phyloP scores from a whole-genome alignment of 1,140 invertebrate genomes.

The Diuraphis noxia region DNA sequence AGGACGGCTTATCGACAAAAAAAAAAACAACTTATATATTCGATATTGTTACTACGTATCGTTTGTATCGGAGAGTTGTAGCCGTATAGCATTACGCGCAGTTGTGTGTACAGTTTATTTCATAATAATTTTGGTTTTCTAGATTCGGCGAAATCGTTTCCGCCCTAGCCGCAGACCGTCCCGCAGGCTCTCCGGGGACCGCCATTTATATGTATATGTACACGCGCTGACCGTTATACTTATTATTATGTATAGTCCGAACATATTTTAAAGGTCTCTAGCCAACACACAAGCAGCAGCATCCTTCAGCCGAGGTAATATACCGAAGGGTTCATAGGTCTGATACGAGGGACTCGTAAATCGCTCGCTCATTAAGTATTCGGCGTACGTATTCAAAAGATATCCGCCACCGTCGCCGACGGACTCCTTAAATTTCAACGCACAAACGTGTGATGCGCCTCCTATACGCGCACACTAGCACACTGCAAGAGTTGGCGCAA shows the following conservation, averaged over 20 bases:
- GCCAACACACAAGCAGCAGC: background rate
- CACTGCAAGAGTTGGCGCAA: background rate
- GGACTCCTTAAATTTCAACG: constrained; percentile 50
- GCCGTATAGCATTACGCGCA: background rate
- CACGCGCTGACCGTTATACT: background rate
- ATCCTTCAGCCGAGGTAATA: background rate
- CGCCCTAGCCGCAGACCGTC: background rate
- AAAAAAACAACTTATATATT: too few species aligned
- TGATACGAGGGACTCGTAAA: constrained; percentile 37
- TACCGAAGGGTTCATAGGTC: constrained; percentile 10
- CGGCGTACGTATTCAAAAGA: constrained; percentile 44
- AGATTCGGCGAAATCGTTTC: background rate
- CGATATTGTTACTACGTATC: background rate
- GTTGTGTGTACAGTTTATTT: background rate
- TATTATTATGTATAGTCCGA: background rate
- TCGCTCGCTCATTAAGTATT: constrained; percentile 46
- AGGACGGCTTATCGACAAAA: too few species aligned
- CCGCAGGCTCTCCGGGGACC: background rate
- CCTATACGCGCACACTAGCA: too few species aligned
- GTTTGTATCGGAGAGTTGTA: background rate
- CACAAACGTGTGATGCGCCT: constrained; percentile 42
- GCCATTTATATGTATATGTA: background rate
- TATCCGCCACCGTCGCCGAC: constrained; percentile 19
- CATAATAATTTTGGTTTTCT: background rate
- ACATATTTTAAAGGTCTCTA: constrained; percentile 29